Percentiles rank a stretch among this genome's conserved stretches.
Conservation (phyloP, 2,797 vertebrate genomes). For the Orientallactaga sibirica region DNA sequence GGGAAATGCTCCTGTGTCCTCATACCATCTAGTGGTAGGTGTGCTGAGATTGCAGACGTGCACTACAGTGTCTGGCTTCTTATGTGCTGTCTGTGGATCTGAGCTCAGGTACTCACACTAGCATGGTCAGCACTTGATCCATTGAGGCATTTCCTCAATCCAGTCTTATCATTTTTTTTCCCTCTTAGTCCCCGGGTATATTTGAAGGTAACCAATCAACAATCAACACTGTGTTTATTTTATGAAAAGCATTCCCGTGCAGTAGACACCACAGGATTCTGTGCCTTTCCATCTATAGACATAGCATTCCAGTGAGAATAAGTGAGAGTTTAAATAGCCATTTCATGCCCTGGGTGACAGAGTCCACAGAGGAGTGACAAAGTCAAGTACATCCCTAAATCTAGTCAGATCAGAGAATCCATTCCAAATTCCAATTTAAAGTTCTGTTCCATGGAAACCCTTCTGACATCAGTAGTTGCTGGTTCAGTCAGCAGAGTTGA, state of each 20-base stretch:
- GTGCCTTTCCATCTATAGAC: neutral
- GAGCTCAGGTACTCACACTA: too few species aligned
- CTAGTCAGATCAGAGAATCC: neutral
- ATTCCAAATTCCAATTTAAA: slow-evolving; percentile 10
- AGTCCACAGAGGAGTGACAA: neutral
- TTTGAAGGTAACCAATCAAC: neutral
- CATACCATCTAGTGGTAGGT: too few species aligned
- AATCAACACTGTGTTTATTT: neutral
- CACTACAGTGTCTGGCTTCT: too few species aligned
- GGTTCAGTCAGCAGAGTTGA: neutral
- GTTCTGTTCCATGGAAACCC: neutral
- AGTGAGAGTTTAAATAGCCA: neutral
- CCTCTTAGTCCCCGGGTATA: neutral
- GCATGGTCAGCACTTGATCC: too few species aligned
- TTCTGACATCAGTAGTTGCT: neutral
- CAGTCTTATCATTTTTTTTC: neutral
- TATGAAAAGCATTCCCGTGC: neutral
- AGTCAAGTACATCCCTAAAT: neutral
- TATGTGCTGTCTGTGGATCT: too few species aligned
- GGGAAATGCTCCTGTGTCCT: too few species aligned
- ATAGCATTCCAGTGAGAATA: neutral
- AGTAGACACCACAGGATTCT: neutral
- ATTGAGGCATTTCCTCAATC: too few species aligned
- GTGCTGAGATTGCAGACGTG: too few species aligned
- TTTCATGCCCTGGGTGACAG: neutral